Evolutionary conservation across 2,888 invertebrate genomes (phyloP), one percentile per base, ranked within the genome.

Genomic region (Drosophila diplacantha): DNA sequence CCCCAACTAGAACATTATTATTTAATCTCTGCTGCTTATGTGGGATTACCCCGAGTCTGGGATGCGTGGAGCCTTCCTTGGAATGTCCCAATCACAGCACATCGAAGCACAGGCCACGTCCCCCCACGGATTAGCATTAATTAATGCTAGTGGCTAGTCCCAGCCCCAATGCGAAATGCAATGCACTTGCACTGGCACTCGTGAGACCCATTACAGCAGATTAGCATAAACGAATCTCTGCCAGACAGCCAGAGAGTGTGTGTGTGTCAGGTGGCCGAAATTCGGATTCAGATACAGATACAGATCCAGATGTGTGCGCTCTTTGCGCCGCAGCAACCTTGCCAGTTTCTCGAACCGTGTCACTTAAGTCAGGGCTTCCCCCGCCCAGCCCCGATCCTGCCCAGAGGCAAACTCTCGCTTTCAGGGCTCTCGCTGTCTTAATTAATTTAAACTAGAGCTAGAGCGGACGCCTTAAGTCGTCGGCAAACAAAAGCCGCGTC

Each of bases 401-500:
- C 31, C 51, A n/a, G 43, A 31, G 8, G 44, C 51, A 58, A 50
- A 77, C 79, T 81, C 72, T 81, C 74, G 80, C 66, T 74, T 81
- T 77, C 74, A 73, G 65, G 76, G 66, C 44, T 46, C 29, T 46
- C 44, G 44, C 56, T 22, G 22, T 22, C 58, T 77, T 74, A 78
- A 80, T 82, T 82, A 70, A 79, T 63, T 56, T 70, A 57, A 74
- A 77, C 75, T 72, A 71, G 68, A 73, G 56, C 75, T 63, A 46
- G 65, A 58, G 54, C 47, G 51, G 31, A 53, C 46, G 71, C 61
- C 58, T 68, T 60, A 71, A 65, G 62, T 59, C 44, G 69, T 56
- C 63, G 58, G 39, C 61, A 74, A 72, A 72, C 65, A 75, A 72
- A 69, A 71, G 61, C 52, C 46, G 55, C 71, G 53, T 63, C 66